Conservation (phyloP, 2,888 invertebrate genomes). For the Nebria salina region DNA sequence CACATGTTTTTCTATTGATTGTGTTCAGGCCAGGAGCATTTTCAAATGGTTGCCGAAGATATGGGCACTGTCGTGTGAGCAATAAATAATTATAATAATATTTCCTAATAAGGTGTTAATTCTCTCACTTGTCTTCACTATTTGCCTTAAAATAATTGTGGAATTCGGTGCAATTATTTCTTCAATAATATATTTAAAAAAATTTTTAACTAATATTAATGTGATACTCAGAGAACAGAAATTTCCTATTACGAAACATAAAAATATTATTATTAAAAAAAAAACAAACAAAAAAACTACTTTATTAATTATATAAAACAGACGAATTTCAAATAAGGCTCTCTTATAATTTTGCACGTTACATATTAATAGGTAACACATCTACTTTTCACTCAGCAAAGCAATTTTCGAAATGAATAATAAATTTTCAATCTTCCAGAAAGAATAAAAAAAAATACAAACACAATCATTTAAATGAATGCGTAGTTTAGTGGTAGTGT, state of each 20-base stretch:
- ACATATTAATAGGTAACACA: neutral
- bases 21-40: slow-evolving; percentile 72
- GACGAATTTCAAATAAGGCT: neutral
- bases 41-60: slow-evolving; percentile 70
- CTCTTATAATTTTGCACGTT: neutral
- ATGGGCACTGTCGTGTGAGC: slow-evolving; percentile 68
- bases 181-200: slow-evolving; percentile 37
- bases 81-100: slow-evolving; percentile 48
- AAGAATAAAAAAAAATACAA: neutral
- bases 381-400: neutral
- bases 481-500: neutral
- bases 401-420: neutral
- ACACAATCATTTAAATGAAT: neutral
- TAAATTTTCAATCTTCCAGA: neutral
- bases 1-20: no score
- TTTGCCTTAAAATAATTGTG: slow-evolving; percentile 48
- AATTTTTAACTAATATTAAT: slow-evolving; percentile 39
- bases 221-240: slow-evolving; percentile 39
- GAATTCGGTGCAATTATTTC: slow-evolving; percentile 47
- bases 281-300: neutral
- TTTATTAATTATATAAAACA: neutral
- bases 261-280: neutral
- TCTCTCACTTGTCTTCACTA: slow-evolving; percentile 46
- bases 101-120: slow-evolving; percentile 6
- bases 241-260: neutral